Evolutionary conservation across 2,113 vertebrate genomes (phyloP).

Genomic region (Bubalus kerabau): DNA sequence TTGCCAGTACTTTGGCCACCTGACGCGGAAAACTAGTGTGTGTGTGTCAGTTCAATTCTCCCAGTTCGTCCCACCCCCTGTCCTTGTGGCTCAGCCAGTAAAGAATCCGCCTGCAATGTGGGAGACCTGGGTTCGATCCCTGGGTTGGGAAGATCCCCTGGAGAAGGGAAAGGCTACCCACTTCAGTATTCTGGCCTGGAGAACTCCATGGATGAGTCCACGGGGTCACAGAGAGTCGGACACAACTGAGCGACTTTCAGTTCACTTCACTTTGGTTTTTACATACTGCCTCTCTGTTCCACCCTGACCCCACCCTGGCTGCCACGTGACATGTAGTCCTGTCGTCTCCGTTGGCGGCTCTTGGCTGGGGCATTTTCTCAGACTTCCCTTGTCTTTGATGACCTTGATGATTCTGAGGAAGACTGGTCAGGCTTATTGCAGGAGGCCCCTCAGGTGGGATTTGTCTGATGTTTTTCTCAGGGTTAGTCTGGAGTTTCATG

Average conservation of each 20-base stretch:
- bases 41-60: not conserved
- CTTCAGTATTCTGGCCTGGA: not conserved
- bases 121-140: not conserved
- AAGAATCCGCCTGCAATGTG: not conserved
- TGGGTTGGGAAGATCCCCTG: not conserved
- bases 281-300: accelerated
- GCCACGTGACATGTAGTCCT: accelerated
- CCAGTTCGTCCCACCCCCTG: not conserved
- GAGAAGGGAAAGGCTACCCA: not conserved
- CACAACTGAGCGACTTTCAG: accelerated
- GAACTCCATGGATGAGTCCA: not conserved
- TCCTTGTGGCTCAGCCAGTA: not conserved
- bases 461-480: not conserved
- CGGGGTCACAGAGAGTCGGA: accelerated
- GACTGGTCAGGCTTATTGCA: accelerated
- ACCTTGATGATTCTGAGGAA: not conserved
- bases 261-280: not conserved
- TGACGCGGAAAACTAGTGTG: not conserved
- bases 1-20: not conserved
- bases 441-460: accelerated
- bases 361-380: not conserved
- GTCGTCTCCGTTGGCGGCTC: accelerated
- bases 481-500: not conserved
- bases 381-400: not conserved
- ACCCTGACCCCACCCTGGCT: not conserved